Evolutionary conservation across 2,797 vertebrate species (phyloP), one percentile per base, ranked within the genome.

Genomic region (Mergus octosetaceus): DNA sequence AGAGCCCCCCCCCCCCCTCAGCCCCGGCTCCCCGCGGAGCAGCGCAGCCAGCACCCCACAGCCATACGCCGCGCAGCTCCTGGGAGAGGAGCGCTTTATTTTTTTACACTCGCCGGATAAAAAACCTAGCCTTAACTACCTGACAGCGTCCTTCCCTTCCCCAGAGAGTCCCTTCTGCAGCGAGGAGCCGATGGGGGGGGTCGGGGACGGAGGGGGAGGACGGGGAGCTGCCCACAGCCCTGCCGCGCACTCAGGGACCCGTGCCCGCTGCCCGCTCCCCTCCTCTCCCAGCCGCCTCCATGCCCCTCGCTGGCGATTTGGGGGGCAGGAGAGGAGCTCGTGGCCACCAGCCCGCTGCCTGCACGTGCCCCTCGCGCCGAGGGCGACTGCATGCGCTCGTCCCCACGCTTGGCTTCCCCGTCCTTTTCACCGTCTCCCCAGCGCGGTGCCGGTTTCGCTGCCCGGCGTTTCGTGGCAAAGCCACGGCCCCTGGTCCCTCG

Each of bases 81-180:
- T 54, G 4, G 61, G 61, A 95, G 62, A 93, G 93, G 73, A 89
- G 92, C 3, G 41, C 41, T 95, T 94, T 90, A 94, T 93, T 97
- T 97, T 95, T 92, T 78, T 96, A 96, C 68, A 96, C 91, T 91
- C 68, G 71, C 91, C 38, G 36, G 87, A 76, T 76, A 64, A 91
- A 91, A 43, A 96, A 85, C 82, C 39, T 96, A 96, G 97, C 97
- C 97, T 98, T 98, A 98, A 97, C 90, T 87, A 72, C 71, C 84
- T 51, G 66, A 92, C 49, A 89, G 94, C 54, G 79, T 94, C 93
- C 87, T 96, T 94, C 75, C 28, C 4, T 58, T 83, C 84, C 22
- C 89, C 24, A 15, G 74, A 91, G 89, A 89, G 58, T 38, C 36
- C 71, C 4, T 56, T 43, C 82, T 22, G 65, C 87, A 81, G 72